Percentiles rank a stretch among this genome's conserved stretches.
These are phyloP conservation scores for Bufotes viridis DNA, from an alignment of 2,797 vertebrate species.

Conservation along the genomic window DNA sequence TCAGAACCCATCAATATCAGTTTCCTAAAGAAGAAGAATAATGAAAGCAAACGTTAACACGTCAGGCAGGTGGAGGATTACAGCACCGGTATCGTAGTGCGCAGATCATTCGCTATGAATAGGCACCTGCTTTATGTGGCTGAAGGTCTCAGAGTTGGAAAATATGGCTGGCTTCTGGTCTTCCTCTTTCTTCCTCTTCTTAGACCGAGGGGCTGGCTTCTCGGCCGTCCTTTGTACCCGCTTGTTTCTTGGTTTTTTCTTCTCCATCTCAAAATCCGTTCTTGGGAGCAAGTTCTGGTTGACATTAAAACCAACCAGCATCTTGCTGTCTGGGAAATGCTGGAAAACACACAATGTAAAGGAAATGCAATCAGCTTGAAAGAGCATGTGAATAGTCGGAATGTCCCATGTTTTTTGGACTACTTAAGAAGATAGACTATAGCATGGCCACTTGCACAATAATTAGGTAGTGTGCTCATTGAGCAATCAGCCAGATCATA, in stretches of 20 bases:
- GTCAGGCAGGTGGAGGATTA: too few species aligned
- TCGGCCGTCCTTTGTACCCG: constrained; percentile 86
- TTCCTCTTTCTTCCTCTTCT: constrained; percentile 97
- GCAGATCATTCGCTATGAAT: background rate
- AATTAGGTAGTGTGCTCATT: too few species aligned
- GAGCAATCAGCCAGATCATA: too few species aligned
- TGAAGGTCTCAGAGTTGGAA: constrained; percentile 81
- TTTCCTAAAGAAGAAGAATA: too few species aligned
- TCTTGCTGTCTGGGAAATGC: constrained; percentile 80
- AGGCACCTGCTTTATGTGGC: constrained; percentile 90
- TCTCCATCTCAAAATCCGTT: constrained; percentile 81
- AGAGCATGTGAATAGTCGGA: too few species aligned
- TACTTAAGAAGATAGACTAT: too few species aligned
- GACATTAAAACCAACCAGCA: constrained; percentile 80
- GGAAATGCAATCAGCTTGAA: too few species aligned
- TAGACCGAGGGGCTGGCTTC: constrained; percentile 90
- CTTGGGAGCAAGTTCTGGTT: constrained; percentile 79
- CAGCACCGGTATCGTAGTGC: background rate
- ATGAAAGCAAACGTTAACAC: too few species aligned
- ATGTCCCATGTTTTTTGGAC: too few species aligned
- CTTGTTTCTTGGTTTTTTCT: constrained; percentile 93
- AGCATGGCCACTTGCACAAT: too few species aligned
- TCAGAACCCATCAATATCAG: too few species aligned
- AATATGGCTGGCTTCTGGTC: constrained; percentile 87
- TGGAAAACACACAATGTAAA: constrained; percentile 65